These are phyloP conservation scores for Carollia perspicillata DNA, from an alignment of 2,113 vertebrate genomes.

Conservation along the genomic window DNA sequence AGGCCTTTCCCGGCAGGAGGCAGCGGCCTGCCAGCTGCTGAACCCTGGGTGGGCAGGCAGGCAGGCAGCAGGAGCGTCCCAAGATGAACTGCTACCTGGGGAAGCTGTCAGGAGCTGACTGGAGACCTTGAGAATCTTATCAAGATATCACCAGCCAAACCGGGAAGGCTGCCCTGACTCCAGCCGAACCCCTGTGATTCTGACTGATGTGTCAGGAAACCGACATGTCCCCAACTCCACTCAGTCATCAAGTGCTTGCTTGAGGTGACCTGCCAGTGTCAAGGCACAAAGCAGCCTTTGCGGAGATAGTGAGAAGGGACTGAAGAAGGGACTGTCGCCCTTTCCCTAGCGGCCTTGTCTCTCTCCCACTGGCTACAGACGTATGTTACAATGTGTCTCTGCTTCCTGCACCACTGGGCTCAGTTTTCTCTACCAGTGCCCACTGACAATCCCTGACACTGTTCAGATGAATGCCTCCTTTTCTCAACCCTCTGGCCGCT, in stretches of 20 bases:
- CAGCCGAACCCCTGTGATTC: accelerated
- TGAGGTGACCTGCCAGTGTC: not conserved
- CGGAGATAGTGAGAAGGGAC: not conserved
- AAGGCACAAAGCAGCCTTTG: not conserved
- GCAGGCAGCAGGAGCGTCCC: not conserved
- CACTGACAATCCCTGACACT: not conserved
- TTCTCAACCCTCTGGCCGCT: not conserved
- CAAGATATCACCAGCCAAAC: slow-evolving; percentile 16
- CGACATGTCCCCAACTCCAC: accelerated
- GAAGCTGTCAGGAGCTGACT: slow-evolving; percentile 30
- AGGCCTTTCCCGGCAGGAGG: slow-evolving; percentile 30
- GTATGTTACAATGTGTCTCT: accelerated
- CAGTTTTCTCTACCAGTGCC: not conserved
- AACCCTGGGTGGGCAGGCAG: not conserved
- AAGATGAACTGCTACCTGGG: slow-evolving; percentile 28
- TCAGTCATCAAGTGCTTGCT: not conserved
- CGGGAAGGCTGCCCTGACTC: slow-evolving; percentile 18
- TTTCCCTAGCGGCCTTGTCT: not conserved
- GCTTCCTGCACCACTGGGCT: not conserved
- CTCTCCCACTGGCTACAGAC: not conserved
- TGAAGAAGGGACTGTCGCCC: accelerated
- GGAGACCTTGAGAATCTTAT: not conserved
- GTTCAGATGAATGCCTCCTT: not conserved
- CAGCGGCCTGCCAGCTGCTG: not conserved
- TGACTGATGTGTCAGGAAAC: not conserved